Percentiles rank a stretch among this genome's conserved stretches.
These are phyloP conservation scores for Malaclemys terrapin DNA, from an alignment of 2,113 vertebrate genomes.

Conservation along the genomic window DNA sequence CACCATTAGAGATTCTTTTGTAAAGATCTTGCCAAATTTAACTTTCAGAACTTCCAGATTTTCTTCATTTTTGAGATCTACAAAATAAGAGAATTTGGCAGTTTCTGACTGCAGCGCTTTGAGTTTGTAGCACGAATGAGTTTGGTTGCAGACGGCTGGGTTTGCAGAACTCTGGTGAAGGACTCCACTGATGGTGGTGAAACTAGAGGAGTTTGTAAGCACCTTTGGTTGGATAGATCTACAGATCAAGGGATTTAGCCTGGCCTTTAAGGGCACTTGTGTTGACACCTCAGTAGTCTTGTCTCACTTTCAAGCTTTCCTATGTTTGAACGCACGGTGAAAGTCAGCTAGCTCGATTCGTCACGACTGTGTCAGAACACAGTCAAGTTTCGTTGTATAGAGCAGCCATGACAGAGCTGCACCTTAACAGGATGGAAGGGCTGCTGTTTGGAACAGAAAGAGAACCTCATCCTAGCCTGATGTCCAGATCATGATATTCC, in stretches of 20 bases:
- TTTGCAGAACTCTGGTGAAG: not conserved
- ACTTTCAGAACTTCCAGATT: not conserved
- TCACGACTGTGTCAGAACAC: fast-evolving
- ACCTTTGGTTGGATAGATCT: not conserved
- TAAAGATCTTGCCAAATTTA: not conserved
- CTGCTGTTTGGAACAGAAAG: not conserved
- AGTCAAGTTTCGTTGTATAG: not conserved
- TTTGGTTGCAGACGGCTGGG: not conserved
- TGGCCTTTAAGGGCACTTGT: not conserved
- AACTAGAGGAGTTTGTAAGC: not conserved
- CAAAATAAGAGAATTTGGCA: not conserved
- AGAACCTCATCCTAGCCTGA: not conserved
- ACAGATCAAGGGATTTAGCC: not conserved
- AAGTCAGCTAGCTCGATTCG: not conserved
- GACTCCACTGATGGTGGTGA: not conserved
- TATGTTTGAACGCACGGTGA: not conserved
- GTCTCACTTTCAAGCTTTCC: not conserved
- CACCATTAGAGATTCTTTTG: not conserved
- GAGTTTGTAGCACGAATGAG: not conserved
- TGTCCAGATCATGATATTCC: not conserved
- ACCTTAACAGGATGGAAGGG: not conserved
- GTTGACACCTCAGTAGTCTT: not conserved
- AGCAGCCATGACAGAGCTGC: fast-evolving
- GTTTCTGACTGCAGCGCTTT: not conserved
- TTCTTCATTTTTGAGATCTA: not conserved